Percentiles rank a stretch among this genome's conserved stretches.
Evolutionary conservation across 2,888 invertebrate species (phyloP).

Genomic region (Tetheella fluctuosa): DNA sequence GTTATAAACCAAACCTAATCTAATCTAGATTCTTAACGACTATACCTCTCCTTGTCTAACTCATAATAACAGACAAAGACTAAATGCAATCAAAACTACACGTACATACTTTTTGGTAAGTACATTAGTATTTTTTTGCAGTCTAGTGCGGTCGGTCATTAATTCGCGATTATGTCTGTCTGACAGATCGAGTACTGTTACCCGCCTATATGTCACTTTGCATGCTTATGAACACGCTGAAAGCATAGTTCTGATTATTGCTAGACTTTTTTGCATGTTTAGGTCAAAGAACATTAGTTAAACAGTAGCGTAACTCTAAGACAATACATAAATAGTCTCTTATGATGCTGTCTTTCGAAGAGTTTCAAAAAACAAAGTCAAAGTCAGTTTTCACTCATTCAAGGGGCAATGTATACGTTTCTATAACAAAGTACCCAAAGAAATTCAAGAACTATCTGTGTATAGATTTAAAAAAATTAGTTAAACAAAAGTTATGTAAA

Average conservation of each 20-base stretch:
- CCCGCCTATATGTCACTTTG: slow-evolving; percentile 43
- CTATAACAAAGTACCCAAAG: no score
- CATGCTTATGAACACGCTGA: slow-evolving; percentile 46
- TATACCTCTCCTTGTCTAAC: background rate
- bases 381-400: no score
- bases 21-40: slow-evolving; percentile 6
- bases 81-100: background rate
- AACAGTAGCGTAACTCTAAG: background rate
- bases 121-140: slow-evolving; percentile 24
- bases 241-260: slow-evolving; percentile 23
- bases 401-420: no score
- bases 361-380: no score
- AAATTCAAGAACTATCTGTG: no score
- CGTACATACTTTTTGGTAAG: slow-evolving; percentile 23
- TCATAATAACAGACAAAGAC: background rate
- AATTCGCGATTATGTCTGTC: slow-evolving; percentile 66
- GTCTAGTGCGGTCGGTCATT: slow-evolving; percentile 53
- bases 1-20: background rate
- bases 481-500: no score
- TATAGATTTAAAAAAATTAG: no score
- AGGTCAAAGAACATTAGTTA: background rate
- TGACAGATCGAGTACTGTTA: slow-evolving; percentile 41
- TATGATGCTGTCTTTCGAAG: no score
- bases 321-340: no score
- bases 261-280: background rate